phyloP scores from a whole-genome alignment of 2,888 invertebrate species.

The Myopa testacea region DNA sequence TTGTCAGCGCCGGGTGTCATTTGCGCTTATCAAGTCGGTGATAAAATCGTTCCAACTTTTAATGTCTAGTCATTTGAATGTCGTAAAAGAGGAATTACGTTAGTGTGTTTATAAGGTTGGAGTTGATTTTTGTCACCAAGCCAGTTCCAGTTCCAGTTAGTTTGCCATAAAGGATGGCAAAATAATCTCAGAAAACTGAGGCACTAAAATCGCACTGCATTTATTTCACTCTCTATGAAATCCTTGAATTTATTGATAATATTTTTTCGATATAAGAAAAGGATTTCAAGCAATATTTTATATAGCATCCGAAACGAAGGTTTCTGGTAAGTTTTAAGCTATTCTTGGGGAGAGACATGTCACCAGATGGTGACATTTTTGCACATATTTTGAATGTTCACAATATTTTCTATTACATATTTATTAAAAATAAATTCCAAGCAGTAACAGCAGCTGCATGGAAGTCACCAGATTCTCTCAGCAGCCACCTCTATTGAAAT shows the following conservation, averaged over 20 bases:
- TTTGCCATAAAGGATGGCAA: too few species aligned
- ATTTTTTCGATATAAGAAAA: neutral
- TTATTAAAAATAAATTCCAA: constrained; percentile 24
- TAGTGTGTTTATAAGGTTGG: too few species aligned
- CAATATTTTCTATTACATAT: neutral
- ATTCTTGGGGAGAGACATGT: neutral
- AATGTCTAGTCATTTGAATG: constrained; percentile 13
- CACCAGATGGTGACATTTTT: constrained; percentile 6
- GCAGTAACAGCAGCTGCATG: neutral
- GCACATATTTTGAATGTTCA: constrained; percentile 15
- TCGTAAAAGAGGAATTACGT: neutral
- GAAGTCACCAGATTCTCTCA: constrained; percentile 4
- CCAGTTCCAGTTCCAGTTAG: too few species aligned
- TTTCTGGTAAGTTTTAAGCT: neutral
- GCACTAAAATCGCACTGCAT: too few species aligned
- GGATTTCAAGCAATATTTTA: neutral
- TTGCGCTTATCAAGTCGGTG: constrained; percentile 22
- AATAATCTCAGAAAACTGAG: too few species aligned
- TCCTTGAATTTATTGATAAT: neutral
- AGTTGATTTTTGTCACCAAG: too few species aligned
- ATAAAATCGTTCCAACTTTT: constrained; percentile 29
- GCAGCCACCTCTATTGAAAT: constrained; percentile 9
- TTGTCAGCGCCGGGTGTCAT: constrained; percentile 11
- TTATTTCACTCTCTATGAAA: too few species aligned
- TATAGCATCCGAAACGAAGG: neutral